Evolutionary conservation across 2,888 invertebrate species (phyloP).

Genomic region (Nephrotoma appendiculata): DNA sequence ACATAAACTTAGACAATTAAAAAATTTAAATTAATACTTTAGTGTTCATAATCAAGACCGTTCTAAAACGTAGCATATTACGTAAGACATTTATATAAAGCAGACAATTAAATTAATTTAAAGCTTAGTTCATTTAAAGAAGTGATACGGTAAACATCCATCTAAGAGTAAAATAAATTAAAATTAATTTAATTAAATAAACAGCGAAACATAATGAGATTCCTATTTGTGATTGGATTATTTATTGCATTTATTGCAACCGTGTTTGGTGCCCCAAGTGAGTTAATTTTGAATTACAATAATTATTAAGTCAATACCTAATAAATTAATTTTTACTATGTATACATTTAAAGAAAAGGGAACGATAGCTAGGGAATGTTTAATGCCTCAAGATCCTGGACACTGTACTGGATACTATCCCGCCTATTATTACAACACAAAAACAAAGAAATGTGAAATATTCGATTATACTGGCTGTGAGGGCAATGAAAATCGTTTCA

Average conservation of each 20-base stretch:
- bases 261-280: not conserved
- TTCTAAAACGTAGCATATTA: not conserved
- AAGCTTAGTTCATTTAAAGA: not conserved
- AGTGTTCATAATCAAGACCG: not conserved
- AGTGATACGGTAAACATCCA: not conserved
- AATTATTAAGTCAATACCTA: not conserved
- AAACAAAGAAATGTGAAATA: not conserved
- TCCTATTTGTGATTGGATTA: not conserved
- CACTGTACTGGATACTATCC: not conserved
- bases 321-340: not conserved
- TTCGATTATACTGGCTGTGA: not conserved
- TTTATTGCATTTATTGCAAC: not conserved
- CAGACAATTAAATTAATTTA: not conserved
- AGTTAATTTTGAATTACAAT: not conserved
- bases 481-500: not conserved
- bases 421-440: not conserved
- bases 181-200: not conserved
- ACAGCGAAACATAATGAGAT: not conserved
- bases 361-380: not conserved
- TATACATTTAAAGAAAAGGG: not conserved
- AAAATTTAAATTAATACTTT: not conserved
- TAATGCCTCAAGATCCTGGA: not conserved
- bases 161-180: not conserved
- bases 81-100: not conserved
- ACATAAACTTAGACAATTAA: not conserved